Conservation (phyloP, 2,797 vertebrate genomes). For the Telmatherina bonti region DNA sequence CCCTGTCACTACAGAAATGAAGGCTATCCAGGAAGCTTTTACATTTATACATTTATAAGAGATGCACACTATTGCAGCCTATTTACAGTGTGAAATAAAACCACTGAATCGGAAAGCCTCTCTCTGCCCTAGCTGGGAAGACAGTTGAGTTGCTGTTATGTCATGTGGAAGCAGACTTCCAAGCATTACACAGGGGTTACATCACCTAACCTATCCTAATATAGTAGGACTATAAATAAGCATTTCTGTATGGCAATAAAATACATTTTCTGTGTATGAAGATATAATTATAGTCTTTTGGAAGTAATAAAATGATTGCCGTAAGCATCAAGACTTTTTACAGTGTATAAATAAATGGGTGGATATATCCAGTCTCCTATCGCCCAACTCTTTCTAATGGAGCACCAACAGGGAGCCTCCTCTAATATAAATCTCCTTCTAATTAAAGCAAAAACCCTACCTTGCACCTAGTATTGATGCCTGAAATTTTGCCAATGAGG, state of each 20-base stretch:
- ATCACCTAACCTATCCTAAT: background rate
- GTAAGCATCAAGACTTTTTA: constrained; percentile 4
- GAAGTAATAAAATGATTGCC: constrained; percentile 6
- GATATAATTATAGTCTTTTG: background rate
- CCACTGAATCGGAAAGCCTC: too few relatives aligned
- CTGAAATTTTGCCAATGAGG: constrained; percentile 51
- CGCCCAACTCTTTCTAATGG: constrained; percentile 37
- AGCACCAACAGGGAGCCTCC: background rate
- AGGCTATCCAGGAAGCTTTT: too few relatives aligned
- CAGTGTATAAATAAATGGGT: constrained; percentile 37
- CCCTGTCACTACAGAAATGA: too few relatives aligned
- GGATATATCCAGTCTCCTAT: constrained; percentile 16
- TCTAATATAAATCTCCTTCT: constrained; percentile 26
- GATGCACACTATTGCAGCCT: too few relatives aligned
- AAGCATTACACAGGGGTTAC: background rate
- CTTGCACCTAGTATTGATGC: constrained; percentile 37
- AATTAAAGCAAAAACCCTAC: constrained; percentile 46
- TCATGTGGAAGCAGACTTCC: background rate
- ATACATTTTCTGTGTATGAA: background rate
- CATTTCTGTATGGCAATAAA: background rate
- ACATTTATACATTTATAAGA: too few relatives aligned
- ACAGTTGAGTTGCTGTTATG: too few relatives aligned
- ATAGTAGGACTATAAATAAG: too few relatives aligned
- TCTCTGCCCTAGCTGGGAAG: too few relatives aligned
- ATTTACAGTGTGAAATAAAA: too few relatives aligned